A percentile compares a stretch with the other conserved stretches of the same genome.
These are phyloP conservation scores for Trematomus bernacchii DNA, from an alignment of 2,797 vertebrate genomes.

Conservation along the genomic window DNA sequence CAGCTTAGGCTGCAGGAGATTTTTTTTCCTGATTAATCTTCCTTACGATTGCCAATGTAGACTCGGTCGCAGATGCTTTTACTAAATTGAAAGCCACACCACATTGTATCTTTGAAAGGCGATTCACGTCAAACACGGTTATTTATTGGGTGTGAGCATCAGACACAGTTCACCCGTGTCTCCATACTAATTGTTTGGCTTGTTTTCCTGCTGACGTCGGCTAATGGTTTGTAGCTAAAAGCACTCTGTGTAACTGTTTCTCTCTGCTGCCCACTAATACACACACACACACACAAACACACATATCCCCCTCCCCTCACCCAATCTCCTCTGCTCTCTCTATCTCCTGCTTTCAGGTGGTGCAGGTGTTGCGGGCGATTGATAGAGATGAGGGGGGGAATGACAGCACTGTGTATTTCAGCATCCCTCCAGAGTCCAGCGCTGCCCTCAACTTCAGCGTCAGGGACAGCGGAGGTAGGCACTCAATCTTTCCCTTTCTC, in stretches of 20 bases:
- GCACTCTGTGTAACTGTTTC: slow-evolving; percentile 51
- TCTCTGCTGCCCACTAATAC: not conserved
- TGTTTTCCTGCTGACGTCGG: slow-evolving; percentile 63
- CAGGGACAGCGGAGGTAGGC: slow-evolving; percentile 90
- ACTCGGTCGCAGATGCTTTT: slow-evolving; percentile 42
- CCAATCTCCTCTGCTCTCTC: slow-evolving; percentile 59
- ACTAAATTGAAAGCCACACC: slow-evolving; percentile 61
- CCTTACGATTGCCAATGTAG: slow-evolving; percentile 46
- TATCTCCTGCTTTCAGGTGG: slow-evolving; percentile 86
- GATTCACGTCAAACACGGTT: slow-evolving; percentile 36
- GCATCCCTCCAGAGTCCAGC: slow-evolving; percentile 87
- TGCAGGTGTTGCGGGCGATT: slow-evolving; percentile 91
- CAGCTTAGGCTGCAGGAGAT: slow-evolving; percentile 58
- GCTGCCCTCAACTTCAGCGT: slow-evolving; percentile 90
- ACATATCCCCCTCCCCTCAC: slow-evolving; percentile 27
- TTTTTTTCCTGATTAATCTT: slow-evolving; percentile 66
- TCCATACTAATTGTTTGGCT: slow-evolving; percentile 71
- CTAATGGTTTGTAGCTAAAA: slow-evolving; percentile 71
- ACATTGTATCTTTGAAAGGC: slow-evolving; percentile 38
- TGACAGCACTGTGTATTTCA: slow-evolving; percentile 90
- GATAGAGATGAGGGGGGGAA: slow-evolving; percentile 92
- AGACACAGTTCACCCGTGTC: slow-evolving; percentile 48
- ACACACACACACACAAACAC: not conserved
- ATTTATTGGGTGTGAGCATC: slow-evolving; percentile 59
- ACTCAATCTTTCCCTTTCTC: slow-evolving; percentile 58